Percentiles rank a stretch among this genome's conserved stretches.
phyloP scores from a whole-genome alignment of 1,140 invertebrate species.

The Apis florea region DNA sequence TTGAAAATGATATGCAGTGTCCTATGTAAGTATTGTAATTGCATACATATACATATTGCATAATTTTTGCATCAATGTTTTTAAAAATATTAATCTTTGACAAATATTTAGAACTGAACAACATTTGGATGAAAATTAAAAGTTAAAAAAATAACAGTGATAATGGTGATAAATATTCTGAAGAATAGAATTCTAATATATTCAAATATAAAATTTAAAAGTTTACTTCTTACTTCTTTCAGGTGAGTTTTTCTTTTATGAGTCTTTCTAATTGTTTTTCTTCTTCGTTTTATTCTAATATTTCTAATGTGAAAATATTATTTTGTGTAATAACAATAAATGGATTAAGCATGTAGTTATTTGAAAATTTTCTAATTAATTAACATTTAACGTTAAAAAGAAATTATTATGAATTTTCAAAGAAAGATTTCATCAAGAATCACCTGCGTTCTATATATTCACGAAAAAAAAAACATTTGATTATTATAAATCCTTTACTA shows the following conservation, averaged over 20 bases:
- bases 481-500: too few relatives aligned
- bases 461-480: too few relatives aligned
- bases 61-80: neutral
- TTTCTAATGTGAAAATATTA: neutral
- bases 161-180: too few relatives aligned
- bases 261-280: too few relatives aligned
- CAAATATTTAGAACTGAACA: neutral
- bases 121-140: neutral
- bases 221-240: neutral
- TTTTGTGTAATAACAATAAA: neutral
- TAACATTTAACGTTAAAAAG: neutral
- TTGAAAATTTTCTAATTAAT: neutral
- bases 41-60: neutral
- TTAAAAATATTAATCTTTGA: neutral
- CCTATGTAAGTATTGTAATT: slow-evolving; percentile 22
- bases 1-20: neutral
- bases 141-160: neutral
- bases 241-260: neutral
- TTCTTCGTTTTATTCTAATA: too few relatives aligned
- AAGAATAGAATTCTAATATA: too few relatives aligned
- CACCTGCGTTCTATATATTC: too few relatives aligned
- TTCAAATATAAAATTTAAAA: too few relatives aligned
- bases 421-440: too few relatives aligned
- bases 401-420: too few relatives aligned
- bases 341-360: neutral